Evolutionary conservation across 1,140 invertebrate genomes (phyloP).

Genomic region (Drosophila obscura): DNA sequence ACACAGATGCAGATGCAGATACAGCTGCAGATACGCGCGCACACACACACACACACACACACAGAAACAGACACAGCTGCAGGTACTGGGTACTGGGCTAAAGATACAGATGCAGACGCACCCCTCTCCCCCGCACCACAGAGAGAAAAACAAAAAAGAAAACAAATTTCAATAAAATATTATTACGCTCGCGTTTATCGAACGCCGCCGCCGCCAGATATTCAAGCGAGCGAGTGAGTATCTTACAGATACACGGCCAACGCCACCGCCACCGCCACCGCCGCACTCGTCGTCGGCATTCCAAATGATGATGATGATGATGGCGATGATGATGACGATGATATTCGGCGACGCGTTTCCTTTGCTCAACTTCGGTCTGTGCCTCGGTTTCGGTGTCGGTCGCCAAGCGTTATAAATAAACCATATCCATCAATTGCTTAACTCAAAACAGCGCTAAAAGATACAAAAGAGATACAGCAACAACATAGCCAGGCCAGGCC

Average conservation of each 20-base stretch:
- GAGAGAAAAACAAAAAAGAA: conserved; percentile 48
- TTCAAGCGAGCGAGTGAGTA: conserved; percentile 36
- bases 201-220: conserved; percentile 30
- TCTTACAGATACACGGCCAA: conserved; percentile 69
- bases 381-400: conserved; percentile 64
- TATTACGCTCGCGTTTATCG: conserved; percentile 82
- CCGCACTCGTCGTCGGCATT: conserved; percentile 52
- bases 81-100: conserved; percentile 20
- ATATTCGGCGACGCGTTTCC: conserved; percentile 29
- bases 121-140: neutral
- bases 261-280: conserved; percentile 43
- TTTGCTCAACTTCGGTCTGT: conserved; percentile 30
- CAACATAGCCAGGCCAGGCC: conserved; percentile 11
- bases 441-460: conserved; percentile 82
- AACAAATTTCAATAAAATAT: conserved; percentile 83
- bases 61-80: conserved; percentile 43
- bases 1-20: conserved; percentile 40
- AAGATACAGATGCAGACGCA: conserved; percentile 20
- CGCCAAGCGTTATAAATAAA: conserved; percentile 83
- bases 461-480: conserved; percentile 73
- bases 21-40: conserved; percentile 40
- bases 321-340: conserved; percentile 25
- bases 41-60: conserved; percentile 15
- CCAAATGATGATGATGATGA: conserved; percentile 27
- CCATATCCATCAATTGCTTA: conserved; percentile 83